These are phyloP conservation scores for Tinea semifulvella DNA, from an alignment of 2,888 invertebrate genomes.

Conservation along the genomic window DNA sequence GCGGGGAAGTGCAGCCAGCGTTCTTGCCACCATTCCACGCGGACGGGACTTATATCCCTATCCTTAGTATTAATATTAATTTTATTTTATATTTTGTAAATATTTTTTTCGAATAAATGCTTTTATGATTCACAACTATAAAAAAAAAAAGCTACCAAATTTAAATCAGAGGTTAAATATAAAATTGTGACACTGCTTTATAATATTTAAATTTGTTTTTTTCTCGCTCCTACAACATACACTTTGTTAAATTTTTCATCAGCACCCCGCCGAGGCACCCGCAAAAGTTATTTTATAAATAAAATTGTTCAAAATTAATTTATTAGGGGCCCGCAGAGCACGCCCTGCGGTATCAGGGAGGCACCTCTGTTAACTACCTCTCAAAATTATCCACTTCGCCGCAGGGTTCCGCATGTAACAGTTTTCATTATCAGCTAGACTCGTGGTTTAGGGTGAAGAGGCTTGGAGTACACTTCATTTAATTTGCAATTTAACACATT, in stretches of 20 bases:
- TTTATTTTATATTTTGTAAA: no score
- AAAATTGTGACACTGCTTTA: no score
- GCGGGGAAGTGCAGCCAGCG: no score
- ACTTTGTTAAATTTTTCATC: conserved; percentile 6
- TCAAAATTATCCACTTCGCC: conserved; percentile 35
- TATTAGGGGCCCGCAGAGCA: conserved; percentile 44
- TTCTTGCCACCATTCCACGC: no score
- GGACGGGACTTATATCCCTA: no score
- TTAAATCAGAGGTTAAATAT: no score
- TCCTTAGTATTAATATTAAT: no score
- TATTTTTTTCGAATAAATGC: no score
- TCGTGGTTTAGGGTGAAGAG: conserved; percentile 14
- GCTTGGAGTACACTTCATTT: background rate
- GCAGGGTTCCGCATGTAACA: conserved; percentile 25
- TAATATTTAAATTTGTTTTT: no score
- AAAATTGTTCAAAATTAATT: conserved; percentile 15
- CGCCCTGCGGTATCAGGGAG: conserved; percentile 48
- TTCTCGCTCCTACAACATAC: conserved; percentile 2
- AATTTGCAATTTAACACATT: background rate
- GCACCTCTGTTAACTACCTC: conserved; percentile 27
- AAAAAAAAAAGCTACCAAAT: no score
- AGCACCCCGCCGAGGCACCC: conserved; percentile 8
- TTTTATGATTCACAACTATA: no score
- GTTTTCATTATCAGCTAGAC: conserved; percentile 9
- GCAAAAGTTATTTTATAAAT: conserved; percentile 13